These are phyloP conservation scores for Acleris emargana DNA, from an alignment of 2,888 invertebrate species.

Conservation along the genomic window DNA sequence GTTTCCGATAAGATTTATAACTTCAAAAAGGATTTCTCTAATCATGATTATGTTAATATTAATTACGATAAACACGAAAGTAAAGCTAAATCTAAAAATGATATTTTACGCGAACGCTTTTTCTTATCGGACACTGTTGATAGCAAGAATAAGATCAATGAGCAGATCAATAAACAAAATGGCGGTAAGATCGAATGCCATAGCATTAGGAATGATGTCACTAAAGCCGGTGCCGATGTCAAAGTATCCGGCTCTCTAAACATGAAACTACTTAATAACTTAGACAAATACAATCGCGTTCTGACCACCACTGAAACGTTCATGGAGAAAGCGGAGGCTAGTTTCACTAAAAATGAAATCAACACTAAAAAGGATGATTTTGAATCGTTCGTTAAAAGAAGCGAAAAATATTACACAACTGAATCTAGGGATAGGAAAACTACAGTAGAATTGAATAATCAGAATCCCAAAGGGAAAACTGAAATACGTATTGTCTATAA, in stretches of 20 bases:
- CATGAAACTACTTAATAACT: slow-evolving; percentile 68
- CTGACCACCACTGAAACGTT: slow-evolving; percentile 73
- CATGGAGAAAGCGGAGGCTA: slow-evolving; percentile 67
- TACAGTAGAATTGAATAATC: slow-evolving; percentile 59
- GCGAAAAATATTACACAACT: slow-evolving; percentile 73
- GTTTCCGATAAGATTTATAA: slow-evolving; percentile 71
- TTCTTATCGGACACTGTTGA: slow-evolving; percentile 54
- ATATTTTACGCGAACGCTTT: slow-evolving; percentile 68
- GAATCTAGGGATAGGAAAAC: slow-evolving; percentile 64
- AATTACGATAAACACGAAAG: slow-evolving; percentile 50
- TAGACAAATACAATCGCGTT: slow-evolving; percentile 72
- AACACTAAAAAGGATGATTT: slow-evolving; percentile 64
- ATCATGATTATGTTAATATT: slow-evolving; percentile 71
- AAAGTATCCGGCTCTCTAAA: slow-evolving; percentile 72
- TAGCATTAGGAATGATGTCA: slow-evolving; percentile 72
- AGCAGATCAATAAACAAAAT: slow-evolving; percentile 60
- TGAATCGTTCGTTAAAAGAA: slow-evolving; percentile 74
- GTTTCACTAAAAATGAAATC: slow-evolving; percentile 69
- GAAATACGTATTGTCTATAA: slow-evolving; percentile 78
- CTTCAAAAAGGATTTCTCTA: slow-evolving; percentile 74
- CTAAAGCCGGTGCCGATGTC: slow-evolving; percentile 65
- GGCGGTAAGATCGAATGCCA: slow-evolving; percentile 74
- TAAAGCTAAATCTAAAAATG: slow-evolving; percentile 55
- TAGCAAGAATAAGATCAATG: slow-evolving; percentile 68
- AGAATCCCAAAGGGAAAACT: slow-evolving; percentile 59